Evolutionary conservation across 2,113 vertebrate genomes (phyloP), one percentile per base, ranked within the genome.

Genomic region (Rhea pennata): DNA sequence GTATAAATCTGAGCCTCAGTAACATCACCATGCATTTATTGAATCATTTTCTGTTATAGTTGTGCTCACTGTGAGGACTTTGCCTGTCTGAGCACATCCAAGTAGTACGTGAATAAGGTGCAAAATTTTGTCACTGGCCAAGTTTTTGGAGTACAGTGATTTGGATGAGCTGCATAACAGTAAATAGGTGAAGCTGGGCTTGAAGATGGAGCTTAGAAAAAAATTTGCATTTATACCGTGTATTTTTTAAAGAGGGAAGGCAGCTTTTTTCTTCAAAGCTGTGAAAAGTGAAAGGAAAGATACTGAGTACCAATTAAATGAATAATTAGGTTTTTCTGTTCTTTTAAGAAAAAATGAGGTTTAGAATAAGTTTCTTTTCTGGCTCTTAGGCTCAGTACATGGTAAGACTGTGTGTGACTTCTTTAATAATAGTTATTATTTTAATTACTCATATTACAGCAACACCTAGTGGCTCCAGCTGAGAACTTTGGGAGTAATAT

Each of bases 361-460:
- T 75, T 87, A 64, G 23, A 71, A 7, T 50, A 67, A 77, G 2
- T 7, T 91, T 94, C 44, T 89, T 79, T 36, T 84, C 48, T 88
- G 56, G 2, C 14, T 89, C 82, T 78, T 54, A 73, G 81, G 29
- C 19, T 67, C 76, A 85, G 36, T 81, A n/a, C 48, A 24, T 13
- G 88, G 65, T 76, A 94, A 94, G n/a, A 92, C 79, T 73, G 70
- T 19, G 77, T 27, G 20, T 19, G 27, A 50, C 80, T 85, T 91
- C 59, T 50, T 77, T 80, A 88, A 83, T 76, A 76, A 53, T 66
- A 84, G 76, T 91, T 96, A 78, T 88, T 88, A 89, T 89, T 94
- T 93, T 96, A 92, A 92, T 94, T 95, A 85, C 87, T 95, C 96
- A 89, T 93, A 95, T 96, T 96, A 91, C 87, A 95, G 91, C 96